A percentile compares a stretch with the other conserved stretches of the same genome.
phyloP scores from a whole-genome alignment of 2,888 invertebrate species.

The Tipula unca region DNA sequence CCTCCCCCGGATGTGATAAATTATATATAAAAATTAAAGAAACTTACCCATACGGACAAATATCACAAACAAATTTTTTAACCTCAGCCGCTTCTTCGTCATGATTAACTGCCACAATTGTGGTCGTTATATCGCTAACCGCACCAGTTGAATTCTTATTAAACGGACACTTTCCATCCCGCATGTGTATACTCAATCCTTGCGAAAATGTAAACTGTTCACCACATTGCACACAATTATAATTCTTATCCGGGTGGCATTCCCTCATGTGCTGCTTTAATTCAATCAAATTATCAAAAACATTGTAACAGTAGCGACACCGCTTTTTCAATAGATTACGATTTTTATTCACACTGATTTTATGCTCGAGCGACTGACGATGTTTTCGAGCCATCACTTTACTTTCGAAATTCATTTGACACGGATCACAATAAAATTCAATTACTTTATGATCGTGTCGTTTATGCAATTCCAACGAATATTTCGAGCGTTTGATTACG shows the following conservation, averaged over 20 bases:
- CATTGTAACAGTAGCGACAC: constrained; percentile 53
- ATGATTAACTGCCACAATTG: constrained; percentile 18
- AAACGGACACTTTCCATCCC: constrained; percentile 47
- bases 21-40: neutral
- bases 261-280: constrained; percentile 54
- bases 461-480: constrained; percentile 60
- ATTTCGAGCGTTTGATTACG: constrained; percentile 50
- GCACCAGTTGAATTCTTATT: neutral
- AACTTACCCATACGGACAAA: constrained; percentile 23
- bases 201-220: constrained; percentile 59
- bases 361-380: constrained; percentile 55
- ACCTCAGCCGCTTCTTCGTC: neutral
- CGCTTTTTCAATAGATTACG: constrained; percentile 44
- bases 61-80: constrained; percentile 19
- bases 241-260: constrained; percentile 53
- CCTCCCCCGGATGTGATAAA: too few relatives aligned
- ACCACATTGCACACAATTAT: constrained; percentile 64
- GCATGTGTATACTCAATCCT: constrained; percentile 65
- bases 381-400: constrained; percentile 56
- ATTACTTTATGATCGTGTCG: constrained; percentile 51
- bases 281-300: constrained; percentile 46
- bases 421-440: constrained; percentile 59
- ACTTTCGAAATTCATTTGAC: constrained; percentile 53
- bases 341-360: constrained; percentile 47
- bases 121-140: constrained; percentile 28